Evolutionary conservation across 2,113 vertebrate species (phyloP), one percentile per base, ranked within the genome.

Genomic region (Notechis scutatus): DNA sequence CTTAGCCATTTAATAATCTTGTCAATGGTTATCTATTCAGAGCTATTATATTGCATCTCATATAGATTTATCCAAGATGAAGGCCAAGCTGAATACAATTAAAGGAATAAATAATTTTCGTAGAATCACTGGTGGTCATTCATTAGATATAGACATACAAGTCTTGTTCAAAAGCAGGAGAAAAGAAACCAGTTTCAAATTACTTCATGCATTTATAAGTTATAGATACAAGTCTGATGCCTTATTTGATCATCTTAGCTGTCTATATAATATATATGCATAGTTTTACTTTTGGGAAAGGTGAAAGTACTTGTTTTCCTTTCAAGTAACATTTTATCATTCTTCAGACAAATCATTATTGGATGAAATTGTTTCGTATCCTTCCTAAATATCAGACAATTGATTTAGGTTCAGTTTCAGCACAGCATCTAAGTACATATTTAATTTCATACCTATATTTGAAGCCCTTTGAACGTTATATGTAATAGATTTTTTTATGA

Each of bases 151-250:
- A 50, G 45, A 0, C 45, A 96, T 94, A 2, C 91, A 95, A 94
- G 93, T 96, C 94, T 95, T 96, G 26, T 94, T 47, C 92, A 85
- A 95, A n/a, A 85, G 7, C 15, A 3, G 54, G 85, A 93, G 5
- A 88, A 87, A 94, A 94, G 42, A 88, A 81, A 85, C 45, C 15
- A 88, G 10, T 92, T 92, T 94, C 24, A 92, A 81, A 92, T n/a
- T 34, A 18, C 59, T 14, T 20, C 0, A 18, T 91, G 47, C 0
- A 88, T 88, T 9, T n/a, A 0, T 86, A 93, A 85, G 20, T 50
- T 91, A 88, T 42, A 8, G 45, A 34, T 88, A 47, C 5, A 57
- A 42, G 29, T 34, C 89, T 57, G 45, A 26, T n/a, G 3, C 18
- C 59, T 15, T 50, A 34, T 81, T 24, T 56, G 50, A 47, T 85